Percentiles rank a stretch among this genome's conserved stretches.
Conservation (phyloP, 2,797 vertebrate species). For the Amniataba percoides region DNA sequence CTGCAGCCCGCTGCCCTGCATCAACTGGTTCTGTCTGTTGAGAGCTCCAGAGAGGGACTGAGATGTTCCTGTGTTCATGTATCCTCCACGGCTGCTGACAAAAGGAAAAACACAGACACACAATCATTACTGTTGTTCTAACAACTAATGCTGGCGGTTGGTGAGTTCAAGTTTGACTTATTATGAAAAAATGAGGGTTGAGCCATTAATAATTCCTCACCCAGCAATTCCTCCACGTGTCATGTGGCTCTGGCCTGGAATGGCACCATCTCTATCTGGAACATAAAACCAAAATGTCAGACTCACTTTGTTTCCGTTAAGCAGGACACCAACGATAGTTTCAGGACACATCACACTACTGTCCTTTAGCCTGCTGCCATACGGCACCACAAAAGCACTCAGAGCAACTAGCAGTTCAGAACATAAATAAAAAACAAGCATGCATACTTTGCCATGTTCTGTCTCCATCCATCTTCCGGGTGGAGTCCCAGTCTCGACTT, state of each 20-base stretch:
- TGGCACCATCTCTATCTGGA: conserved; percentile 88
- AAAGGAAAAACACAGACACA: neutral
- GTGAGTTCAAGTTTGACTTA: neutral
- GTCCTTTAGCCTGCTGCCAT: neutral
- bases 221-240: conserved; percentile 89
- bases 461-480: conserved; percentile 90
- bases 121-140: neutral
- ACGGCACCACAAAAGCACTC: neutral
- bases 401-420: neutral
- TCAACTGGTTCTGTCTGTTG: conserved; percentile 87
- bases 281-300: conserved; percentile 5
- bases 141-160: neutral
- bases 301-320: neutral
- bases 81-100: conserved; percentile 86
- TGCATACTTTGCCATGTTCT: conserved; percentile 84
- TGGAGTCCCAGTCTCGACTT: conserved; percentile 92
- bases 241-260: conserved; percentile 88
- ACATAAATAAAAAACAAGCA: neutral
- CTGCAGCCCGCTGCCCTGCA: conserved; percentile 85
- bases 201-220: conserved; percentile 77
- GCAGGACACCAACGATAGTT: neutral
- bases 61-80: conserved; percentile 87
- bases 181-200: neutral
- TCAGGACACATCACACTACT: neutral
- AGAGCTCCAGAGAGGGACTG: conserved; percentile 86